phyloP scores from a whole-genome alignment of 2,113 vertebrate species.

The Pachypanchax playfairii region DNA sequence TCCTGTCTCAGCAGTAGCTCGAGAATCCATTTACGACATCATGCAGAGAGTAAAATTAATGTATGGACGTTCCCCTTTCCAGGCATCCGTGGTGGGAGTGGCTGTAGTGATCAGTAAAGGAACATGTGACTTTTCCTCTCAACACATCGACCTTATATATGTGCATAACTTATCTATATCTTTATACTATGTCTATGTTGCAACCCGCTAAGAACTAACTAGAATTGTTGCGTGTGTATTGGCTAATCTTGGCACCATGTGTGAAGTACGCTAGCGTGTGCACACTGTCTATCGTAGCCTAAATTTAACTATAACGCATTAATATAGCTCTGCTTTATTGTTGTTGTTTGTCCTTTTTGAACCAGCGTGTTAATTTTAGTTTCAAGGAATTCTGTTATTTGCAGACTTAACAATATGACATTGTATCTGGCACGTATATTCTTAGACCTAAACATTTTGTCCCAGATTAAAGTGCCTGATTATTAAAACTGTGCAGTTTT shows the following conservation, averaged over 20 bases:
- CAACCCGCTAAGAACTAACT: conserved; percentile 35
- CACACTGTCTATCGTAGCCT: background rate
- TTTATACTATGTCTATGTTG: too few species aligned
- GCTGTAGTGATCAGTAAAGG: conserved; percentile 36
- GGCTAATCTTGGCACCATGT: conserved; percentile 18
- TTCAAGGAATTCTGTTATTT: conserved; percentile 28
- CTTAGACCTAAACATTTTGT: conserved; percentile 21
- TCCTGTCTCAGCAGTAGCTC: background rate
- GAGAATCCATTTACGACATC: background rate
- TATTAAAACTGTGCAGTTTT: background rate
- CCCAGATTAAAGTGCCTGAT: background rate
- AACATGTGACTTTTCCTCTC: conserved; percentile 62
- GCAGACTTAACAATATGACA: conserved; percentile 78
- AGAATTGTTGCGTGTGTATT: background rate
- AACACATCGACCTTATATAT: too few species aligned
- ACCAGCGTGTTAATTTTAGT: too few species aligned
- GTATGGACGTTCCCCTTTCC: conserved; percentile 13
- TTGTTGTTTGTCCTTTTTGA: background rate
- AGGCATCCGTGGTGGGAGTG: conserved; percentile 62
- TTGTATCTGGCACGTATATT: conserved; percentile 64
- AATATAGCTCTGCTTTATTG: background rate
- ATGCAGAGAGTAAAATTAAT: background rate
- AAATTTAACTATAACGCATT: background rate
- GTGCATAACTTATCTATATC: too few species aligned
- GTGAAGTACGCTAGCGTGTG: background rate